Evolutionary conservation across 2,113 vertebrate genomes (phyloP).

Genomic region (Nymphicus hollandicus): DNA sequence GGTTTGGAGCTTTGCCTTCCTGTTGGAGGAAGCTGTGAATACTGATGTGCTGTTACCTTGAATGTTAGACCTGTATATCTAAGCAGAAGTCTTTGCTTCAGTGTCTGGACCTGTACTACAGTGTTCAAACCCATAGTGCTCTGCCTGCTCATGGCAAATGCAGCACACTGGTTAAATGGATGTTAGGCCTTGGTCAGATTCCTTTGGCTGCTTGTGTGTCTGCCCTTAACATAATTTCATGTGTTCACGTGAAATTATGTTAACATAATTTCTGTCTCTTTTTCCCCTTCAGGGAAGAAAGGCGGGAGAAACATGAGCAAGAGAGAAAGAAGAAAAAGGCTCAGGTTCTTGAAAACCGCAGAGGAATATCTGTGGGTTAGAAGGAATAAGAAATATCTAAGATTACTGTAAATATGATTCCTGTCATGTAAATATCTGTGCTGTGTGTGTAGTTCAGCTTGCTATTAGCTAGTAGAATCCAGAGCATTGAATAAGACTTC

Average conservation of each 20-base stretch:
- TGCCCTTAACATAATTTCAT: background rate
- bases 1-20: background rate
- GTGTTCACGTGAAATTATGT: too few species aligned
- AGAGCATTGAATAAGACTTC: background rate
- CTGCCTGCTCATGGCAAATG: background rate
- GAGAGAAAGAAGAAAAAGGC: constrained; percentile 86
- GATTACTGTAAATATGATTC: constrained; percentile 24
- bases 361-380: constrained; percentile 73
- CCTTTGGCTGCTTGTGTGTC: background rate
- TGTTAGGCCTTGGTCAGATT: background rate
- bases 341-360: constrained; percentile 73
- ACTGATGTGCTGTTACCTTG: background rate
- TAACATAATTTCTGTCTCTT: background rate
- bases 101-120: background rate
- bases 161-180: background rate
- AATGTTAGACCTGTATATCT: background rate
- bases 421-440: constrained; percentile 58
- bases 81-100: background rate
- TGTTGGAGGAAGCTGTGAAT: background rate
- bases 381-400: background rate
- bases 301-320: constrained; percentile 73
- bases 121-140: background rate
- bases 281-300: constrained; percentile 74
- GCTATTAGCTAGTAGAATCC: background rate
- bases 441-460: background rate